Evolutionary conservation across 1,140 invertebrate genomes (phyloP), one percentile per base, ranked within the genome.

Genomic region (Psix sp.): DNA sequence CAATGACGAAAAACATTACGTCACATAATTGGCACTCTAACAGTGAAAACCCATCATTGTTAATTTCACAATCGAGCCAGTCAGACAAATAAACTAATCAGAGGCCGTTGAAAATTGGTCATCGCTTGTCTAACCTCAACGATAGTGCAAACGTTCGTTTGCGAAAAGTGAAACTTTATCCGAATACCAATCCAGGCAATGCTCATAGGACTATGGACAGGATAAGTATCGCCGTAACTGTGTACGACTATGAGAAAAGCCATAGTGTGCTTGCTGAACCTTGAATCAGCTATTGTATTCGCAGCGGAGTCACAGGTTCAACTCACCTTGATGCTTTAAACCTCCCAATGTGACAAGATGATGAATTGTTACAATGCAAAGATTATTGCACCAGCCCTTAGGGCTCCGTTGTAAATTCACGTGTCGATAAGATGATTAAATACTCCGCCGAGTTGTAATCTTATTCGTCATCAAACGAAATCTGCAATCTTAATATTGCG

Each of bases 251-350:
- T 66, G 66, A 57, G 73, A 76, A 71, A 71, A 76, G 66, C 66
- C 56, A 67, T 76, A 71, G 31, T 56, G 66, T 60, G 62, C 60
- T 60, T 66, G 38, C 35, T 67, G 73, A 76, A 76, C 73, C 73
- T 76, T 76, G 73, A 76, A 76, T 71, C 66, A 60, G 35, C 73
- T 67, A 71, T 76, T 76, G 73, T 71, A 66, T 76, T 76, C 73
- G 21, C 38, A 18, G 39, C 39, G 49, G 42, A 76, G 66, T 76
- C 74, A 39, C 66, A 76, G 74, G 66, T 76, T 76, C 74, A 71
- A 52, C 49, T 76, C 67, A 71, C 74, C 74, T 76, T 76, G 74
- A 76, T 76, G 74, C 62, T 71, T 76, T 67, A 67, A 76, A 76
- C 74, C 74, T 67, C 60, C 62, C 62, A 76, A 76, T 71, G 74